A percentile compares a stretch with the other conserved stretches of the same genome.
phyloP scores from a whole-genome alignment of 2,888 invertebrate genomes.

The Deilephila porcellus region DNA sequence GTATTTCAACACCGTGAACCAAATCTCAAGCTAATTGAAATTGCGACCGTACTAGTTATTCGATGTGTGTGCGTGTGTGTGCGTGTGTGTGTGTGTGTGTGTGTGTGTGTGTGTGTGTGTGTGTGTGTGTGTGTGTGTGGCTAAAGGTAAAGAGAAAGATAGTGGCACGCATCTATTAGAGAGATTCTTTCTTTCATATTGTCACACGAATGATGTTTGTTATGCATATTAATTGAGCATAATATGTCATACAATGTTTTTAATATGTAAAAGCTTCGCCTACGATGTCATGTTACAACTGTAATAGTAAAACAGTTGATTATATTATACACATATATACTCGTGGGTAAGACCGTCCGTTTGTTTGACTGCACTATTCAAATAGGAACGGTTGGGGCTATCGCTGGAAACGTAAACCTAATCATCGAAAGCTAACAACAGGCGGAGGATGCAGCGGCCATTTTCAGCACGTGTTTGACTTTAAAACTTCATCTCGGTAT shows the following conservation, averaged over 20 bases:
- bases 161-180: too few relatives aligned
- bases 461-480: slow-evolving; percentile 49
- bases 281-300: slow-evolving; percentile 5
- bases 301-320: slow-evolving; percentile 40
- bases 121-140: too few relatives aligned
- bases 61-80: too few relatives aligned
- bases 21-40: too few relatives aligned
- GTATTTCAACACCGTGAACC: too few relatives aligned
- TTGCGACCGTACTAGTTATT: too few relatives aligned
- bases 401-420: slow-evolving; percentile 66
- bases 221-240: too few relatives aligned
- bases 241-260: background rate
- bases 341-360: slow-evolving; percentile 34
- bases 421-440: slow-evolving; percentile 69
- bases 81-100: too few relatives aligned
- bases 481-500: slow-evolving; percentile 11
- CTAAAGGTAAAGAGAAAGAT: too few relatives aligned
- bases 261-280: background rate
- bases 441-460: slow-evolving; percentile 46
- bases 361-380: slow-evolving; percentile 58
- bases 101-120: too few relatives aligned
- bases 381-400: slow-evolving; percentile 56
- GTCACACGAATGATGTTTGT: too few relatives aligned
- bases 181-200: too few relatives aligned
- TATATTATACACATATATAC: slow-evolving; percentile 42